A percentile compares a stretch with the other conserved stretches of the same genome.
These are phyloP conservation scores for Pocota personata DNA, from an alignment of 2,888 invertebrate species.

Conservation along the genomic window DNA sequence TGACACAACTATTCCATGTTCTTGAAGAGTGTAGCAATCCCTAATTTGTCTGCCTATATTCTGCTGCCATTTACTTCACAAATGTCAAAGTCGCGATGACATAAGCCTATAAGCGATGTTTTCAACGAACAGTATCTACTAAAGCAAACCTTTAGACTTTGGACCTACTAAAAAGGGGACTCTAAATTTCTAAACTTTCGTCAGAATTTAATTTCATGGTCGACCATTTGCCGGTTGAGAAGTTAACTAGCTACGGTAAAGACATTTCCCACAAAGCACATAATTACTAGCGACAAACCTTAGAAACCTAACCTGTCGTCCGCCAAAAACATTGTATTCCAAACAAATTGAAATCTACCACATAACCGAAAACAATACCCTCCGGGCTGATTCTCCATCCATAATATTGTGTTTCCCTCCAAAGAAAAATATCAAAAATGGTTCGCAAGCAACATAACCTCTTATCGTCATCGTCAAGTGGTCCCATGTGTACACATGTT, in stretches of 20 bases:
- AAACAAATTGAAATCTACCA: slow-evolving; percentile 39
- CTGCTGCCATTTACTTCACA: too few relatives aligned
- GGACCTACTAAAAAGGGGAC: too few relatives aligned
- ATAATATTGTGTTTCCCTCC: not conserved
- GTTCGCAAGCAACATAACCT: slow-evolving; percentile 32
- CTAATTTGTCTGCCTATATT: too few relatives aligned
- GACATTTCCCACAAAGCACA: not conserved
- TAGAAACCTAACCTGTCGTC: not conserved
- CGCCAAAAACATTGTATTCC: not conserved
- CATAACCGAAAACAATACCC: slow-evolving; percentile 38
- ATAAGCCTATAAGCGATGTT: too few relatives aligned
- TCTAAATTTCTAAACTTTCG: too few relatives aligned
- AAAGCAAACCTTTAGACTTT: too few relatives aligned
- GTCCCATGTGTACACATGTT: slow-evolving; percentile 42
- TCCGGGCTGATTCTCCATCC: not conserved
- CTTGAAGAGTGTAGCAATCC: too few relatives aligned
- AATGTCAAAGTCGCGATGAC: too few relatives aligned
- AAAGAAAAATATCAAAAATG: not conserved
- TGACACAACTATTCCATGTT: too few relatives aligned
- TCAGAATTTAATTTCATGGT: too few relatives aligned
- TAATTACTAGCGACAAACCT: not conserved
- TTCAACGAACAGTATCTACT: too few relatives aligned
- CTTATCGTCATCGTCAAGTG: slow-evolving; percentile 53
- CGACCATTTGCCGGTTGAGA: not conserved
- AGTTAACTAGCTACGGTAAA: not conserved